Evolutionary conservation across 2,113 vertebrate species (phyloP).

Genomic region (Perca flavescens): DNA sequence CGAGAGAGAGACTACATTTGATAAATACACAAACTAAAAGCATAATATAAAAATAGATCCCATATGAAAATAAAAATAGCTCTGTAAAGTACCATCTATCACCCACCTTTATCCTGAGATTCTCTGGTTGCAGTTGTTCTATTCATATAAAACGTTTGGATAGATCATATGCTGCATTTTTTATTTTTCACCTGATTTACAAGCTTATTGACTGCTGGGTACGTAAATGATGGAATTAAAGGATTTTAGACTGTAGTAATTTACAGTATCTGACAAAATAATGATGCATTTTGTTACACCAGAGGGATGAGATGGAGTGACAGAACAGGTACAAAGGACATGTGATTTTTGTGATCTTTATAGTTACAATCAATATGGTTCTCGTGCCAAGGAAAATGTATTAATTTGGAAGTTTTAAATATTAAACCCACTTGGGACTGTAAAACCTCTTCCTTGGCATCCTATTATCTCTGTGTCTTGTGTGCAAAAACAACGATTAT

Average conservation of each 20-base stretch:
- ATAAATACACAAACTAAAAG: slow-evolving; percentile 40
- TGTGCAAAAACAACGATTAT: background rate
- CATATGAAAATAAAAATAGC: background rate
- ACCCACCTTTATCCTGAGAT: background rate
- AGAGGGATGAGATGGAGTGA: background rate
- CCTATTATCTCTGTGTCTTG: background rate
- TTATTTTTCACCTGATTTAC: background rate
- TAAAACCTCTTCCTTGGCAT: background rate
- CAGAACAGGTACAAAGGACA: background rate
- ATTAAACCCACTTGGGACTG: background rate
- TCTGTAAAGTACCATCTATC: background rate
- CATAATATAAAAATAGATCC: slow-evolving; percentile 25
- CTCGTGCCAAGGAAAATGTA: background rate
- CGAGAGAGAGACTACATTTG: background rate
- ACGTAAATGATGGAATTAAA: background rate
- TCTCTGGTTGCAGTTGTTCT: background rate
- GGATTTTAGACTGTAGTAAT: background rate
- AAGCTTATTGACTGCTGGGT: background rate
- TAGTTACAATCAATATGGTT: background rate
- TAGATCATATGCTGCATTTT: background rate
- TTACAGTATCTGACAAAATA: background rate
- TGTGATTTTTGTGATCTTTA: background rate
- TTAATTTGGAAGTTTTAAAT: background rate
- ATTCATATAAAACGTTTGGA: background rate
- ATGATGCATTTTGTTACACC: background rate